Percentiles rank a stretch among this genome's conserved stretches.
Conservation (phyloP, 2,113 vertebrate genomes). For the Tragelaphus scriptus region DNA sequence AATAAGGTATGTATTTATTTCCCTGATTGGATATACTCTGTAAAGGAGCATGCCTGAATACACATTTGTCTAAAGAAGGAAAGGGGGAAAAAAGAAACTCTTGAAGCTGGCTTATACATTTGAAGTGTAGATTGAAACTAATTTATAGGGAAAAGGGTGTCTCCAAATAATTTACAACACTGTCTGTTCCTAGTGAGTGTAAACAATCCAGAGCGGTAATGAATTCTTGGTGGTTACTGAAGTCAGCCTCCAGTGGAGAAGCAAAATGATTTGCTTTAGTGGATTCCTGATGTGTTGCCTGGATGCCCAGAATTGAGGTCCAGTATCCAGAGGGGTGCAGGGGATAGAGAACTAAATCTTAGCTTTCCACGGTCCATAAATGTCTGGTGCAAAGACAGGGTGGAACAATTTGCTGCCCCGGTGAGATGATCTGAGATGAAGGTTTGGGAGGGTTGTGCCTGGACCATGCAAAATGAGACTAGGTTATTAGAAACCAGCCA, state of each 20-base stretch:
- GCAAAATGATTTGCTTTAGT: constrained; percentile 50
- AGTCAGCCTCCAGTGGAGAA: constrained; percentile 53
- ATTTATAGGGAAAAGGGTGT: constrained; percentile 20
- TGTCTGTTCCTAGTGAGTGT: neutral
- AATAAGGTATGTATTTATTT: neutral
- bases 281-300: constrained; percentile 56
- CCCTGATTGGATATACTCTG: neutral
- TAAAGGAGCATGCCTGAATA: neutral
- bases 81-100: neutral
- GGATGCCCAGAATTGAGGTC: constrained; percentile 52
- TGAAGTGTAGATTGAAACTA: constrained; percentile 34
- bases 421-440: neutral
- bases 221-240: constrained; percentile 62
- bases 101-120: neutral
- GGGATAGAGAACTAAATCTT: constrained; percentile 28
- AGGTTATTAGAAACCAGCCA: neutral
- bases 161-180: constrained; percentile 39
- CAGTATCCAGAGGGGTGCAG: constrained; percentile 32
- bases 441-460: neutral
- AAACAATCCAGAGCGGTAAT: constrained; percentile 49
- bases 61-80: neutral
- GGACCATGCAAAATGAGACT: neutral
- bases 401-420: neutral
- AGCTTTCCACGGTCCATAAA: neutral
- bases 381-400: neutral